Evolutionary conservation across 1,140 invertebrate species (phyloP).

Genomic region (Brachionus angularis): DNA sequence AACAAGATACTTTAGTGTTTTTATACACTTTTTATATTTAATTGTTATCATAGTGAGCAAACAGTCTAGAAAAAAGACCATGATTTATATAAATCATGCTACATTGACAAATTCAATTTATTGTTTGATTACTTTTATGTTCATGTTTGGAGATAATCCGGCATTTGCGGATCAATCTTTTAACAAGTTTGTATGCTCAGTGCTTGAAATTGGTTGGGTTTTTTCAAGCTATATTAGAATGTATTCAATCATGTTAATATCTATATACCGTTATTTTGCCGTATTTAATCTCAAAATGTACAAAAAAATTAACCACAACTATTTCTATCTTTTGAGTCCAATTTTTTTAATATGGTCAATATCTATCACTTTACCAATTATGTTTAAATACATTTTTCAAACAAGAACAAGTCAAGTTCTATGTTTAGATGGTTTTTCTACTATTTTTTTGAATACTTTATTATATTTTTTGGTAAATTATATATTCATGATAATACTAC

Average conservation of each 20-base stretch:
- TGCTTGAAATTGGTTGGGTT: slow-evolving; percentile 18
- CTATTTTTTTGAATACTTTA: background rate
- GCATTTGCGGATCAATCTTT: background rate
- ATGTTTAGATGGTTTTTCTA: background rate
- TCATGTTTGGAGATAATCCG: background rate
- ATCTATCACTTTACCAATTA: background rate
- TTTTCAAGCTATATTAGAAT: slow-evolving; percentile 12
- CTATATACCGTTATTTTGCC: background rate
- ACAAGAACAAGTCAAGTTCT: background rate
- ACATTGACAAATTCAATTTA: background rate
- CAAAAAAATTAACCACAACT: background rate
- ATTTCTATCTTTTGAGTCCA: background rate
- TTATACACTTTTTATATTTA: background rate
- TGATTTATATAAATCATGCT: slow-evolving; percentile 17
- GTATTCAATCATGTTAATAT: slow-evolving; percentile 13
- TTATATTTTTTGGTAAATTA: background rate
- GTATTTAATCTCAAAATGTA: background rate
- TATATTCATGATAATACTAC: slow-evolving; percentile 1
- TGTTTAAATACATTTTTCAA: background rate
- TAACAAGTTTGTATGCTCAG: slow-evolving; percentile 1
- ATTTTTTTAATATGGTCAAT: slow-evolving; percentile 4
- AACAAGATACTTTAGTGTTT: background rate
- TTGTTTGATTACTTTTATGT: background rate
- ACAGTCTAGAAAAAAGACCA: background rate
- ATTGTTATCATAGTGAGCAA: background rate